Evolutionary conservation across 2,113 vertebrate genomes (phyloP).

Genomic region (Ailuropoda melanoleuca): DNA sequence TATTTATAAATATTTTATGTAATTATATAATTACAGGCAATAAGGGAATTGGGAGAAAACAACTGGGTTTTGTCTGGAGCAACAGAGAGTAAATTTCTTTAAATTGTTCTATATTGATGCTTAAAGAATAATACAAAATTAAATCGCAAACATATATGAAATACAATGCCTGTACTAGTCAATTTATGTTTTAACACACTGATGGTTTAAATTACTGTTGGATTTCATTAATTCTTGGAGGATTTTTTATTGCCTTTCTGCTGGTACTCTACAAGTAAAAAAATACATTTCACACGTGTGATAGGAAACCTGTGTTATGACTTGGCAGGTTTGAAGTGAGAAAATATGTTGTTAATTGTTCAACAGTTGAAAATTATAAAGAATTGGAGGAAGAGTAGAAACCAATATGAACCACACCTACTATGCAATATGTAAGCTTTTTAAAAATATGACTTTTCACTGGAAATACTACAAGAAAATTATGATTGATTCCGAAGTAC

Average conservation of each 20-base stretch:
- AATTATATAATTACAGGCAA: slow-evolving; percentile 26
- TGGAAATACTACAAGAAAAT: slow-evolving; percentile 21
- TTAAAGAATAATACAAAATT: slow-evolving; percentile 1
- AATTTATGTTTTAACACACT: neutral
- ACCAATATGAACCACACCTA: neutral
- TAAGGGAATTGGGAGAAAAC: neutral
- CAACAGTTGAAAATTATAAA: neutral
- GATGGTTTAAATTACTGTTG: neutral
- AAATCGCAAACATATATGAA: slow-evolving; percentile 6
- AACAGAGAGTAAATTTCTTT: neutral
- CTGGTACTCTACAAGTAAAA: neutral
- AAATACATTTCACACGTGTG: neutral
- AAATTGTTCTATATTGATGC: neutral
- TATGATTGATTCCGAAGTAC: neutral
- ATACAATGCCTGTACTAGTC: neutral
- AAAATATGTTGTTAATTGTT: neutral
- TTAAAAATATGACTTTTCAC: neutral
- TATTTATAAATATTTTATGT: slow-evolving; percentile 34
- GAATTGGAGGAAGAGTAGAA: neutral
- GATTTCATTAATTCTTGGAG: neutral
- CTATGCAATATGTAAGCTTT: neutral
- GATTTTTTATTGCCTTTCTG: neutral
- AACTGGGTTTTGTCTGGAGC: neutral
- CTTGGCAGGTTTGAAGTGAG: neutral
- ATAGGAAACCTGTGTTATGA: neutral